Conservation (phyloP, 2,888 invertebrate genomes). For the Enchytraeus crypticus region DNA sequence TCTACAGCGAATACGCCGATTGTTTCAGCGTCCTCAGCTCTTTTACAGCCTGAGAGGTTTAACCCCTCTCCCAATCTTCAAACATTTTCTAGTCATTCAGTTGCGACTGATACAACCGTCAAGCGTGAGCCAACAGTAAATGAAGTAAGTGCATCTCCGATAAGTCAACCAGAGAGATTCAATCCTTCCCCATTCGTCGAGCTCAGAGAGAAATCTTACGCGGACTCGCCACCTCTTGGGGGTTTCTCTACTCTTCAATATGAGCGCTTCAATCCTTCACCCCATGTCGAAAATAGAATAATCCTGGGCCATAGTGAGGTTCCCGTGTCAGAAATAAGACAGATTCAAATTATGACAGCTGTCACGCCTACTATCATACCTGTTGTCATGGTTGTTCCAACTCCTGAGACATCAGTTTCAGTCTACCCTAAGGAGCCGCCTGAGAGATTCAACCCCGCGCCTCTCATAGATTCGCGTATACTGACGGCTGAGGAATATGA, state of each 20-base stretch:
- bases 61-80: background rate
- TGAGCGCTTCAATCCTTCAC: background rate
- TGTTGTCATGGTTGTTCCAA: background rate
- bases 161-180: background rate
- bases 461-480: background rate
- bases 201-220: background rate
- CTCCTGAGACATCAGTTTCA: background rate
- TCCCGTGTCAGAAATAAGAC: background rate
- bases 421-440: background rate
- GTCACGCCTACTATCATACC: background rate
- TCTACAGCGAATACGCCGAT: background rate
- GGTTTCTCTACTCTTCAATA: background rate
- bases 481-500: background rate
- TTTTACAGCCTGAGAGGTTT: background rate
- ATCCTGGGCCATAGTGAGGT: background rate
- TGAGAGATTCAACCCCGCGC: background rate
- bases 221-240: background rate
- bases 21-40: background rate
- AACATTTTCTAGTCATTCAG: background rate
- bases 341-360: no score
- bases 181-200: background rate
- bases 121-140: background rate
- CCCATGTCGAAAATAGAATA: background rate
- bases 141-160: background rate
- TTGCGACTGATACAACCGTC: background rate